Percentiles rank a stretch among this genome's conserved stretches.
phyloP scores from a whole-genome alignment of 2,888 invertebrate genomes.

The Cheilosia soror region DNA sequence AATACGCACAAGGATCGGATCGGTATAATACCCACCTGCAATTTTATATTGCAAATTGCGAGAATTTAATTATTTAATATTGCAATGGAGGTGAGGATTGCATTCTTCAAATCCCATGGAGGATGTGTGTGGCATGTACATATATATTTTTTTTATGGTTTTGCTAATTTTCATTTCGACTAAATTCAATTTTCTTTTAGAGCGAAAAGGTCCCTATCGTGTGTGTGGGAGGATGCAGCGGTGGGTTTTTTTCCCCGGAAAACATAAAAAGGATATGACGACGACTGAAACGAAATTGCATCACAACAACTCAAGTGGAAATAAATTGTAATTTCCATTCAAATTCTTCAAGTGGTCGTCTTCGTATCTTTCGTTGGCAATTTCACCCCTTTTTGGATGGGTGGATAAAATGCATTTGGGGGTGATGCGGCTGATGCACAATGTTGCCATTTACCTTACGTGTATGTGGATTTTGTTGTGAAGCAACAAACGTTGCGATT shows the following conservation, averaged over 20 bases:
- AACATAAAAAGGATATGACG: conserved; percentile 13
- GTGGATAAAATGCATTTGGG: neutral
- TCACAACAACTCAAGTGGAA: conserved; percentile 56
- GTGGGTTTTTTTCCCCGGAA: neutral
- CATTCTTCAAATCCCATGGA: neutral
- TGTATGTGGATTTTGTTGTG: neutral
- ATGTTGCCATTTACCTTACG: neutral
- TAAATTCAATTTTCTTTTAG: conserved; percentile 59
- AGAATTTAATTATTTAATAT: conserved; percentile 52
- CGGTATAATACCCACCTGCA: no score
- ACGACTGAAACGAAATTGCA: conserved; percentile 45
- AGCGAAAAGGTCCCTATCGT: conserved; percentile 13
- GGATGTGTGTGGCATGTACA: neutral
- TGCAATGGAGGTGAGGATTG: neutral
- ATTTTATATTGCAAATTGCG: conserved; percentile 30
- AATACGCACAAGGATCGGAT: neutral
- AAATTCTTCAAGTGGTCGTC: conserved; percentile 65
- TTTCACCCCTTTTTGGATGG: neutral
- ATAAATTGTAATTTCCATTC: conserved; percentile 70
- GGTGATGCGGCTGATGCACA: neutral
- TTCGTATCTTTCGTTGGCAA: conserved; percentile 20
- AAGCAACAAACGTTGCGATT: neutral
- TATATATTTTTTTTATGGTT: neutral
- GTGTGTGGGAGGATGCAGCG: conserved; percentile 7
- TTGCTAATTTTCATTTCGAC: conserved; percentile 43